Evolutionary conservation across 2,888 invertebrate genomes (phyloP).

Genomic region (Agrilus mali): DNA sequence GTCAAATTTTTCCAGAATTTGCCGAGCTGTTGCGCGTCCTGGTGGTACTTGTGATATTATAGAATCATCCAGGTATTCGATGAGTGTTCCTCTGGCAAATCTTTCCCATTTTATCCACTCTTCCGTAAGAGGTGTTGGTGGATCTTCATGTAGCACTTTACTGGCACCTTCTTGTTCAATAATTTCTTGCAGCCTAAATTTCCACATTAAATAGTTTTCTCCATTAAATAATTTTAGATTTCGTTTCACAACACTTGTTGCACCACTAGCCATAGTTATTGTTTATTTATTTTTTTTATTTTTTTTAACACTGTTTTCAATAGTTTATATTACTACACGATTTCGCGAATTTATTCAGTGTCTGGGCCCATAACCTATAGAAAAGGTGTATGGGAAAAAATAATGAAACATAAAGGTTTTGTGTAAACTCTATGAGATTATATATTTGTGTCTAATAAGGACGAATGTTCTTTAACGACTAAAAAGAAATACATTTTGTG

Average conservation of each 20-base stretch:
- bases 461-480: too few relatives aligned
- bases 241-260: slow-evolving; percentile 5
- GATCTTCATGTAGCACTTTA: slow-evolving; percentile 8
- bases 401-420: too few relatives aligned
- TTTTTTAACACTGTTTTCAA: too few relatives aligned
- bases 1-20: slow-evolving; percentile 11
- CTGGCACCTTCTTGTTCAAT: slow-evolving; percentile 9
- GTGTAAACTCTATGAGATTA: too few relatives aligned
- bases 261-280: slow-evolving; percentile 11
- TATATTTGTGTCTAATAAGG: too few relatives aligned
- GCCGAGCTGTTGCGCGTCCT: slow-evolving; percentile 7
- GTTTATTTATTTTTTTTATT: too few relatives aligned
- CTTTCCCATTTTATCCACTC: slow-evolving; percentile 10
- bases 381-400: too few relatives aligned
- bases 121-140: slow-evolving; percentile 5
- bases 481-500: too few relatives aligned
- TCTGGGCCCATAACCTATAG: too few relatives aligned
- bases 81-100: slow-evolving; percentile 8
- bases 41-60: not conserved
- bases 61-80: slow-evolving; percentile 9
- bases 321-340: too few relatives aligned
- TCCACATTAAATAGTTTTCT: slow-evolving; percentile 11
- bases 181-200: slow-evolving; percentile 9
- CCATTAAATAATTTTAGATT: slow-evolving; percentile 10
- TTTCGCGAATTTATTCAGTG: too few relatives aligned